Percentiles rank a stretch among this genome's conserved stretches.
phyloP scores from a whole-genome alignment of 2,888 invertebrate species.

The Orchesellides sinensis region DNA sequence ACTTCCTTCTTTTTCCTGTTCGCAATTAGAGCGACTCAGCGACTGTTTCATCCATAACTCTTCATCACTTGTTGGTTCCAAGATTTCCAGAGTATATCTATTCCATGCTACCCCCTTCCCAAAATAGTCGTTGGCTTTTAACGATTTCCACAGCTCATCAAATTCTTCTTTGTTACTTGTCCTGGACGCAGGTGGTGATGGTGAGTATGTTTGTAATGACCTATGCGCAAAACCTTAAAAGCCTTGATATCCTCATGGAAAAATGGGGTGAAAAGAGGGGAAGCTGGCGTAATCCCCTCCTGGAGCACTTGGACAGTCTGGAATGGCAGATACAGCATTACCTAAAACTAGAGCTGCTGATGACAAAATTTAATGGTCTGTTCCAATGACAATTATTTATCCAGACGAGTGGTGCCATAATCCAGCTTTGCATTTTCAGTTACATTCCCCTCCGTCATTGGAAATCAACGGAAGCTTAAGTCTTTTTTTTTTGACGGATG shows the following conservation, averaged over 20 bases:
- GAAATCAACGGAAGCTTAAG: background rate
- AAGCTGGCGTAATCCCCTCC: too few relatives aligned
- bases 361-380: background rate
- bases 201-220: background rate
- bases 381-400: constrained; percentile 20
- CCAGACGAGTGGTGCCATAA: background rate
- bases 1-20: background rate
- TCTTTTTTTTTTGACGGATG: background rate
- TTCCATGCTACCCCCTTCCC: background rate
- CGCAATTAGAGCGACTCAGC: too few relatives aligned
- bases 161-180: background rate
- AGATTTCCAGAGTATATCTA: constrained; percentile 11
- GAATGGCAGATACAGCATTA: constrained; percentile 9
- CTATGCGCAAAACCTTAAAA: background rate
- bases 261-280: background rate
- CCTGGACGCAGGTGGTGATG: constrained; percentile 9
- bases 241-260: background rate
- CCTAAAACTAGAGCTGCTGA: constrained; percentile 9
- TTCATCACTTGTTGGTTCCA: background rate
- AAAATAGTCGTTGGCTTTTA: background rate
- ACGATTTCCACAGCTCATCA: background rate
- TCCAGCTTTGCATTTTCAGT: constrained; percentile 5
- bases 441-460: constrained; percentile 22
- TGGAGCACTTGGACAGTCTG: background rate
- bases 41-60: background rate